Percentiles rank a stretch among this genome's conserved stretches.
These are phyloP conservation scores for Onychomys torridus DNA, from an alignment of 2,797 vertebrate genomes.

Conservation along the genomic window DNA sequence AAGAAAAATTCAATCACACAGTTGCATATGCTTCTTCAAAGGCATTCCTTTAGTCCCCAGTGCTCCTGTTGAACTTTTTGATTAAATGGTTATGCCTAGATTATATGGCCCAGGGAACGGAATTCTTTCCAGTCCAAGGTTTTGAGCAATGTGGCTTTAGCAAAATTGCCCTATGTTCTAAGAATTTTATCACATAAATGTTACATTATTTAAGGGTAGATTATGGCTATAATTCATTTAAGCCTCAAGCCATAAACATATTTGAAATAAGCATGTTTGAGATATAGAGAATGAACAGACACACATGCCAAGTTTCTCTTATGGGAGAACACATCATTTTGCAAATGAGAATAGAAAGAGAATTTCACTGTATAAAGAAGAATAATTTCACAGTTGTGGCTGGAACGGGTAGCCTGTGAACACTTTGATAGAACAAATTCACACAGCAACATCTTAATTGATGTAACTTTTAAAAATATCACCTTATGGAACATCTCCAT, in stretches of 20 bases:
- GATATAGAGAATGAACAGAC: neutral
- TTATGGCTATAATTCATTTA: neutral
- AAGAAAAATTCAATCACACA: constrained; percentile 67
- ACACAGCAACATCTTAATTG: neutral
- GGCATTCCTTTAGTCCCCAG: neutral
- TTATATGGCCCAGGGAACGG: neutral
- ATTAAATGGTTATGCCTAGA: constrained; percentile 57
- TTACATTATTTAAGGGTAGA: neutral
- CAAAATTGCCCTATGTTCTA: neutral
- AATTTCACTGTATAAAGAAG: neutral
- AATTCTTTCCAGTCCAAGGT: neutral
- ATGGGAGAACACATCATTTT: constrained; percentile 4
- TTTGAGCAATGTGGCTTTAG: constrained; percentile 11
- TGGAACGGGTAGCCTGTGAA: neutral
- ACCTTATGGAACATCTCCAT: neutral
- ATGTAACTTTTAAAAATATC: neutral
- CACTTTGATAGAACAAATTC: neutral
- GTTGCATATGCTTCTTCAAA: constrained; percentile 65
- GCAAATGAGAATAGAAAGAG: neutral
- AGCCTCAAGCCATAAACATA: neutral
- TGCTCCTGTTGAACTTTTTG: constrained; percentile 57
- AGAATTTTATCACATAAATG: neutral
- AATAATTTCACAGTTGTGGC: neutral
- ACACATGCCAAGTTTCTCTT: neutral
- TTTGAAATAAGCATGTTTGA: neutral